phyloP scores from a whole-genome alignment of 2,797 vertebrate species.

The Threskiornis aethiopicus region DNA sequence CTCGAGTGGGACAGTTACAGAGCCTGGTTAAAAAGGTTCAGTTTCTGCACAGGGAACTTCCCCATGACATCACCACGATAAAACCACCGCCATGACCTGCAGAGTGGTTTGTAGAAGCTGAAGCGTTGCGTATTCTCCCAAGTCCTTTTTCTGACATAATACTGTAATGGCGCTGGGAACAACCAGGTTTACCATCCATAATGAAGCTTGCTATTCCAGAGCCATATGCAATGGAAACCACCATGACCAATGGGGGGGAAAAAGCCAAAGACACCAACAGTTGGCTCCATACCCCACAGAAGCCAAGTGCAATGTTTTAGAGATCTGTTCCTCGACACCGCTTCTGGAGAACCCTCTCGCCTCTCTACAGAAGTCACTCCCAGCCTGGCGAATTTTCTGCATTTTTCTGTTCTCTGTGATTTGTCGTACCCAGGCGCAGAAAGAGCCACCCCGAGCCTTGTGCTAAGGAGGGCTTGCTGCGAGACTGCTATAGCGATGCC shows the following conservation, averaged over 20 bases:
- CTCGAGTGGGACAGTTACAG: background rate
- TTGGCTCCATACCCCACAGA: background rate
- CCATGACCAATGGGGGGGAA: too few relatives aligned
- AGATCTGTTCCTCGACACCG: background rate
- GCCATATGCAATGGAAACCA: accelerated
- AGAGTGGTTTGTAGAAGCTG: background rate
- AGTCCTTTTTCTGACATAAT: background rate
- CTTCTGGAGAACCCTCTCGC: background rate
- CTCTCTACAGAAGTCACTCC: background rate
- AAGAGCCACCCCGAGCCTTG: background rate
- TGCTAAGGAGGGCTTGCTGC: background rate
- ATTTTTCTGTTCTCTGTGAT: background rate
- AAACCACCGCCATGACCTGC: accelerated
- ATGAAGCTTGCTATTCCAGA: background rate
- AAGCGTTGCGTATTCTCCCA: background rate
- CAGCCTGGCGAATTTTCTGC: background rate
- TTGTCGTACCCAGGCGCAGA: background rate
- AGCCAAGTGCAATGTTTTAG: background rate
- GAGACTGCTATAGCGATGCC: background rate
- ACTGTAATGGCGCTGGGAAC: background rate
- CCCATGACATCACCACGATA: accelerated
- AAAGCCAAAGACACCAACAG: too few relatives aligned
- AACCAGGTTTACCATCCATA: background rate
- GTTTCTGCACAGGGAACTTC: background rate
- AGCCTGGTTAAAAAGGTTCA: background rate